Evolutionary conservation across 64 coral and sea anemone genomes (phyloP), one percentile per base, ranked within the genome.

Genomic region (Acropora tenuis): DNA sequence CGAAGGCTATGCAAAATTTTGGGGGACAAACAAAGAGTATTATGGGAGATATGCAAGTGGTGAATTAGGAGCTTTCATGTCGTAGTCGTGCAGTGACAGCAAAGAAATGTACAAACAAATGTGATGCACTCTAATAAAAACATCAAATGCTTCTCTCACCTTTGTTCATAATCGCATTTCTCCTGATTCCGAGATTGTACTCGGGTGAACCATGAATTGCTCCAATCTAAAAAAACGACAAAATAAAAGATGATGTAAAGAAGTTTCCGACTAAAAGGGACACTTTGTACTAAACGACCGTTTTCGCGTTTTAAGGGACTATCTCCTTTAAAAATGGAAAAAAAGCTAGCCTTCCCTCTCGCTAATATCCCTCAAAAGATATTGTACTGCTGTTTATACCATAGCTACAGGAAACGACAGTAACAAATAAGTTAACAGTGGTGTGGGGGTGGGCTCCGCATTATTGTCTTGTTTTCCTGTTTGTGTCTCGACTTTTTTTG

Each of bases 151-250:
- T 65, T 65, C 60, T 1, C 69, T 76, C 65, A 91, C 90, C 69
- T 76, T 75, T 53, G 79, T 85, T 85, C 20, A 84, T 55, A 47
- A 60, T 13, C 55, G 79, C 90, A 85, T 91, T 91, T 77, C 74
- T 75, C 50, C 90, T 84, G 41, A 46, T 49, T 84, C 90, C 90
- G 3, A 91, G 80, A 41, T 53, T 30, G 45, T 75, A 91, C 73
- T 91, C 90, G 9, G 90, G 90, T n/a, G 79, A 69, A 30, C 82
- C 74, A 15, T 91, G 80, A 63, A 91, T 79, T 41, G 90, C 90
- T 59, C 57, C 90, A 52, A 91, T 48, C 90, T 91, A 41, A 43
- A 60, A 50, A 74, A 50, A 20, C 6, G 52, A 11, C 16, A n/a
- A 50, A 5, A 48, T 7, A 16, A 50, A 81, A 11, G 40, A 52